Base-by-base conservation (phyloP, 2,113 vertebrate species). In the Xerus inauris region DNA sequence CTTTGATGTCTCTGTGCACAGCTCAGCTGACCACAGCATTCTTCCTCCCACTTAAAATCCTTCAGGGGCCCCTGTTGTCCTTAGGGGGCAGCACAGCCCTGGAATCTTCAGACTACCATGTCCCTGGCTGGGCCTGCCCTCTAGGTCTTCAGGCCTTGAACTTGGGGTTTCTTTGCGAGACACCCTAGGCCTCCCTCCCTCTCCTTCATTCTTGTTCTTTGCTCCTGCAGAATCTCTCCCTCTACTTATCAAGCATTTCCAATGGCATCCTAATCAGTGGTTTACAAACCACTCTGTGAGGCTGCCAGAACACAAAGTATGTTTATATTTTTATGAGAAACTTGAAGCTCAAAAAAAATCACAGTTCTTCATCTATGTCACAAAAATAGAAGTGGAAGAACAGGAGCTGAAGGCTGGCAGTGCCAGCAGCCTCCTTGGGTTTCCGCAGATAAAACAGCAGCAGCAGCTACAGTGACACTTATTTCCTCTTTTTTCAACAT, bases 31-130 rank as follows among this genome's bases (percentile, higher is more conserved):
- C 32, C 16, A 4, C 38, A 20, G 38, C 71, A 9, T 22, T 64
- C 11, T 16, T 28, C 8, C 47, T 89, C n/a, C 32, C 40, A 42
- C 38, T 79, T 49, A 14, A 59, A 40, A 42, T 45, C 59, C 57
- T 64, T 20, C 22, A 5, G 7, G 1, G 6, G 59, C 11, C 64
- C 16, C 38, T 40, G 1, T 6, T 3, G 10, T 35, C 67, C 76
- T 71, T 5, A 6, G 51, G 42, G 47, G 32, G 84, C 67, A 84
- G 73, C 45, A 3, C 13, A 20, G 45, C 1, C 0, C 49, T 67
- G 4, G 30, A 49, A 57, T 16, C 24, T 4, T n/a, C n/a, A n/a
- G n/a, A n/a, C 2, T 42, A 17, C 6, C 0, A 0, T 0, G 26
- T 20, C 42, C 0, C 16, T 47, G 69, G 24, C 35, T 69, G 22